Evolutionary conservation across 2,888 invertebrate genomes (phyloP).

Genomic region (Ariolimax columbianus): DNA sequence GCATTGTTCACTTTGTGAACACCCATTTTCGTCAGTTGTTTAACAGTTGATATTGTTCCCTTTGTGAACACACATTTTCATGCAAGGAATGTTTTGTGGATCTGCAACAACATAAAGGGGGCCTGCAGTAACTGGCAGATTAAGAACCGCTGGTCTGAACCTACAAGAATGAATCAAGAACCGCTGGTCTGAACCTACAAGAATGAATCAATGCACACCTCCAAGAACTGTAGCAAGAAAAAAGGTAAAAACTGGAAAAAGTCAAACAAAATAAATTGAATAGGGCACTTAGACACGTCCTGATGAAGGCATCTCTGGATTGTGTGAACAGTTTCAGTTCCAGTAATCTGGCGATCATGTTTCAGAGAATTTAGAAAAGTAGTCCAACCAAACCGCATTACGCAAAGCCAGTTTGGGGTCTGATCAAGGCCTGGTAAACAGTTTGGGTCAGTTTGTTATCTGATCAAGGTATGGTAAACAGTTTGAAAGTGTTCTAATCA

Average conservation of each 20-base stretch:
- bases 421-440: not conserved
- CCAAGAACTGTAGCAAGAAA: not conserved
- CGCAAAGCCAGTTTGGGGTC: not conserved
- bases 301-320: not conserved
- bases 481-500: conserved; percentile 1
- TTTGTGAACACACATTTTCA: no score
- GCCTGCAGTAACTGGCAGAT: no score
- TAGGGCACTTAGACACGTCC: not conserved
- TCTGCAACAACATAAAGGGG: no score
- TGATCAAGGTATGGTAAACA: not conserved
- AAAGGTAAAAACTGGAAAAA: not conserved
- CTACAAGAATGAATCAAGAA: not conserved
- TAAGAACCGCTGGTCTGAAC: no score
- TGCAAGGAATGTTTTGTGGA: no score
- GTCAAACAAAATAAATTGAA: not conserved
- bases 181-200: not conserved
- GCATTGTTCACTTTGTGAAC: no score
- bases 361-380: not conserved
- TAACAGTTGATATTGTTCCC: no score
- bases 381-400: not conserved
- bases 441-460: not conserved
- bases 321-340: not conserved
- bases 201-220: not conserved
- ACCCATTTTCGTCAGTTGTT: no score
- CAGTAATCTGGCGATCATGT: not conserved